Evolutionary conservation across 2,113 vertebrate species (phyloP), one percentile per base, ranked within the genome.

Genomic region (Eulemur rufifrons): DNA sequence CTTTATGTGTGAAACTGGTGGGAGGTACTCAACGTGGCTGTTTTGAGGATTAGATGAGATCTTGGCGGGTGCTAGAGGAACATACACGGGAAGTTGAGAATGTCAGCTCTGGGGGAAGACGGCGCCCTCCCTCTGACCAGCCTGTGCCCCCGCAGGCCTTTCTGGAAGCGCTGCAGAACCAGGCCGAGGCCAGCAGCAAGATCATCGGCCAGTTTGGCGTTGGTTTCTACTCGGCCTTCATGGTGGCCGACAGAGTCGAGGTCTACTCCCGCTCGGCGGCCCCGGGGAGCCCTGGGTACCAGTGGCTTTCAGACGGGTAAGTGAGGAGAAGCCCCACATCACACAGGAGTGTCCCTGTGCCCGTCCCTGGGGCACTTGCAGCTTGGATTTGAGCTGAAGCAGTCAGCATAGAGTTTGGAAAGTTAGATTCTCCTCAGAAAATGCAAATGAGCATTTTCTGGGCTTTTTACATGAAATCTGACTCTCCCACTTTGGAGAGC

Each of bases 161-260:
- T 96, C 98, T 99, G 93, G 99, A 99, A 5, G 98, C 99, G 0
- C 98, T 99, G 96, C 99, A 99, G 98, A 99, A 95, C 98, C 99
- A 99, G 98, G 98, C 98, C 0, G 99, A 99, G 97, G 99, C 99
- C 97, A 99, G 99, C 95, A 99, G 99, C 98, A 99, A 99, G 97
- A 99, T 99, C 98, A 99, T 99, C 0, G 99, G 99, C 93, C 99
- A 99, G 98, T 99, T 99, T 86, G 99, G 99, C 34, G 99, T 99
- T 61, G 99, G 99, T 27, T 99, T 99, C 98, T 99, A 99, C 98
- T 99, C 99, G 0, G 98, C 99, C n/a, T 99, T 99, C 98, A 99
- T 99, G 99, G 99, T 99, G 94, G 99, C 99, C 0, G 98, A 99
- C 96, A 98, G 94, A 8, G 99, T 99, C 42, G 99, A 99, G 1